Evolutionary conservation across 2,113 vertebrate species (phyloP).

Genomic region (Acrocephalus kingi): DNA sequence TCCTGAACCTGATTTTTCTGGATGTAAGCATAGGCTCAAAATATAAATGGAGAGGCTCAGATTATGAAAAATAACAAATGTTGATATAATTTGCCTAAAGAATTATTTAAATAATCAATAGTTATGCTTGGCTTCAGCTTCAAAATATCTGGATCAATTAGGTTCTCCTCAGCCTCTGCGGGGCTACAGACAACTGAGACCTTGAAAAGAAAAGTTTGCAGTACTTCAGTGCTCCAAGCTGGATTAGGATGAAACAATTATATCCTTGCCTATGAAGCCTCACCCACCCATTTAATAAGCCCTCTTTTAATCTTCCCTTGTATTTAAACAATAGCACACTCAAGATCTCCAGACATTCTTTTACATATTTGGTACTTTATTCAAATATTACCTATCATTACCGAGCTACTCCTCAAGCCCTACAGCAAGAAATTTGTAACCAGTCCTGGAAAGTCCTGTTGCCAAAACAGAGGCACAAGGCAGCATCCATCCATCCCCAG

Average conservation of each 20-base stretch:
- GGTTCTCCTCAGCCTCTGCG: background rate
- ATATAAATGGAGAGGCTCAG: background rate
- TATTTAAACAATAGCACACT: background rate
- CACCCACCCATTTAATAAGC: background rate
- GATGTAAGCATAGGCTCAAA: background rate
- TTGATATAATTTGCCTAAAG: background rate
- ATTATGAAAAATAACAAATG: background rate
- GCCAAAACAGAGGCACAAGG: background rate
- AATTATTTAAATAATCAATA: background rate
- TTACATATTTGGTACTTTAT: background rate
- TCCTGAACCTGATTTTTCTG: background rate
- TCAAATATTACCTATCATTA: background rate
- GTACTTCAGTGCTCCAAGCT: background rate
- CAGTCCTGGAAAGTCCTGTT: background rate
- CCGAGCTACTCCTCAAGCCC: background rate
- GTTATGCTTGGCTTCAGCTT: background rate
- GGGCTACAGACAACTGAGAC: background rate
- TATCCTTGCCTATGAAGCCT: background rate
- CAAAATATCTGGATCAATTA: background rate
- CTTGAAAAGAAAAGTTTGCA: background rate
- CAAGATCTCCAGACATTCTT: background rate
- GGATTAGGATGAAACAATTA: background rate
- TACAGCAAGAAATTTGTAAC: background rate
- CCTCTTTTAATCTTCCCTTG: background rate
- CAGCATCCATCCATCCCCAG: background rate